phyloP scores from a whole-genome alignment of 35 echinoderm and acorn worm species.

The Hemicentrotus pulcherrimus region DNA sequence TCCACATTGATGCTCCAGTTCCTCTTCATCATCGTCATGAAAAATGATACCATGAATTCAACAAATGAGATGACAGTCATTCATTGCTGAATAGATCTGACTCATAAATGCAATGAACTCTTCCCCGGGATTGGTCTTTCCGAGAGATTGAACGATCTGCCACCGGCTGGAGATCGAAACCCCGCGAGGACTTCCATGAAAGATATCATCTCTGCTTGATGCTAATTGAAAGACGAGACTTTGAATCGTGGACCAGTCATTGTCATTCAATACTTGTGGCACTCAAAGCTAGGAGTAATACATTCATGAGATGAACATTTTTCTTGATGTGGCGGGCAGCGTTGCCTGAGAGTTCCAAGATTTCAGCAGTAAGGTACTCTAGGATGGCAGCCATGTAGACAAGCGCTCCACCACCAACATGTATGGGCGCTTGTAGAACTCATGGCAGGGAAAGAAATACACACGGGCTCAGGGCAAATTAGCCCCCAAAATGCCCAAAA shows the following conservation, averaged over 20 bases:
- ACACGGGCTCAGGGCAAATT: no score
- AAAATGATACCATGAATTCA: background rate
- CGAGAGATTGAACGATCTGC: background rate
- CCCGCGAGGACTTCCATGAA: no score
- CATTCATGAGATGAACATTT: background rate
- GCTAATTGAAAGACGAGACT: background rate
- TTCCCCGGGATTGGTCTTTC: background rate
- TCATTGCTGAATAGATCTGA: background rate
- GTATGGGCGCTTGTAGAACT: no score
- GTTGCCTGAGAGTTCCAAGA: no score
- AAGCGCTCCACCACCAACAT: no score
- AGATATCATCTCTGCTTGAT: background rate
- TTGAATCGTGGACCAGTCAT: background rate
- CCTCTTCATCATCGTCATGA: background rate
- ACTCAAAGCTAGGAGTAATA: background rate
- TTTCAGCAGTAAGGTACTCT: no score
- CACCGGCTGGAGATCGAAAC: background rate
- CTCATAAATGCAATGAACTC: background rate
- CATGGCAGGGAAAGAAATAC: no score
- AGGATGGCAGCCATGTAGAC: no score
- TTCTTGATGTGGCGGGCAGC: no score
- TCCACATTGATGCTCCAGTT: no score
- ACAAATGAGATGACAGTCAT: background rate
- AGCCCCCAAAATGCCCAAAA: no score
- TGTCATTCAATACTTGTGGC: background rate